Conservation (phyloP, 2,888 invertebrate genomes). For the Drosophila demipolita region DNA sequence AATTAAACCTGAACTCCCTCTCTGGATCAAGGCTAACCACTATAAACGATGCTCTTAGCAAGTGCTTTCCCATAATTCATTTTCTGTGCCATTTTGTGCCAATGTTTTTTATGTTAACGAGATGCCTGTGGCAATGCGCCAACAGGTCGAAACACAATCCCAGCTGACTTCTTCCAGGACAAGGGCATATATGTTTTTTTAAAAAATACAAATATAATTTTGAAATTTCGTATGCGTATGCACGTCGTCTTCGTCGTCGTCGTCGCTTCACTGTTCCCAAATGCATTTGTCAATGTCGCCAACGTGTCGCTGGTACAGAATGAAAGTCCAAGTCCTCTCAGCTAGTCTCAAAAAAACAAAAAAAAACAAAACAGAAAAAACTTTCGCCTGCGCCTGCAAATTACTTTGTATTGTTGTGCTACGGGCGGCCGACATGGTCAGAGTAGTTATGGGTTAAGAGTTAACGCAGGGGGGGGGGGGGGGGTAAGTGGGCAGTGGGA, state of each 20-base stretch:
- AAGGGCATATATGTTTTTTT: slow-evolving; percentile 21
- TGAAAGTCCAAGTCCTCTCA: slow-evolving; percentile 57
- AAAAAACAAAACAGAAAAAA: slow-evolving; percentile 43
- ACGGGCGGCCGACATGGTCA: slow-evolving; percentile 48
- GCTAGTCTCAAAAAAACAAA: slow-evolving; percentile 30
- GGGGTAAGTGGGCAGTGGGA: slow-evolving; percentile 14
- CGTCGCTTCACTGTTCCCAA: slow-evolving; percentile 55
- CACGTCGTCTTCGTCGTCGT: slow-evolving; percentile 65
- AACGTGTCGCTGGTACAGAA: slow-evolving; percentile 59
- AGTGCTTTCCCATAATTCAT: background rate
- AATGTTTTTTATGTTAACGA: background rate
- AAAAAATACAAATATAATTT: slow-evolving; percentile 31
- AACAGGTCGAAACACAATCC: slow-evolving; percentile 8
- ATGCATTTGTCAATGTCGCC: slow-evolving; percentile 76
- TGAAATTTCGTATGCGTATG: slow-evolving; percentile 60
- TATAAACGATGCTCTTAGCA: background rate
- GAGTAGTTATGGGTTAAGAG: slow-evolving; percentile 19
- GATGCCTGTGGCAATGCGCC: background rate
- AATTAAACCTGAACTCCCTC: background rate
- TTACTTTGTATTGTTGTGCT: slow-evolving; percentile 63
- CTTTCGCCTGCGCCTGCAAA: slow-evolving; percentile 72
- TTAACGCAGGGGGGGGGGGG: slow-evolving; percentile 5
- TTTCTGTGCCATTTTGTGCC: background rate
- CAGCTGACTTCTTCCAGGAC: slow-evolving; percentile 27
- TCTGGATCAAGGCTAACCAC: background rate